Percentiles rank a stretch among this genome's conserved stretches.
phyloP scores from a whole-genome alignment of 2,797 vertebrate genomes.

The Chrosomus eos region DNA sequence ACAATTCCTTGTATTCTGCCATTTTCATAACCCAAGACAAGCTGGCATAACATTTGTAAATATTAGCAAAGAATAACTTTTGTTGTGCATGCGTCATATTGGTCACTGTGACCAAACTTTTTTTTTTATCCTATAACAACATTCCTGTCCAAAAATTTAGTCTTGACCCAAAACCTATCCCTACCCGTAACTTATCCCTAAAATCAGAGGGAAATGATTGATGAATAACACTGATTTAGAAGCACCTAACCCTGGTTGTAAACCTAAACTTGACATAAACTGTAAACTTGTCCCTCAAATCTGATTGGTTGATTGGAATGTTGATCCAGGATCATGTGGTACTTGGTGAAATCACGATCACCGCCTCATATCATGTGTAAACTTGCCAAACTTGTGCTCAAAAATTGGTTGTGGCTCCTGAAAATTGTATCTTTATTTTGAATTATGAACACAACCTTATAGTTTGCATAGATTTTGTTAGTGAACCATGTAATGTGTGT shows the following conservation, averaged over 20 bases:
- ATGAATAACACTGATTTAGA: background rate
- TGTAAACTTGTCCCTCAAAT: background rate
- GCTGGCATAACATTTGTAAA: background rate
- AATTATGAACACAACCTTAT: too few species aligned
- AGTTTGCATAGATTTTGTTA: too few species aligned
- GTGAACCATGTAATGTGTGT: background rate
- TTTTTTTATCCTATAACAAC: background rate
- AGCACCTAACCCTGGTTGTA: background rate
- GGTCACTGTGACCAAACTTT: background rate
- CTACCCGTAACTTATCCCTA: background rate
- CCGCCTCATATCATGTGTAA: background rate
- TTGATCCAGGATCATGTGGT: background rate
- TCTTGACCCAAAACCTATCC: background rate
- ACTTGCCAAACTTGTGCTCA: background rate
- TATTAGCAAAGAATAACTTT: background rate
- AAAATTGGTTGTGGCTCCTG: background rate
- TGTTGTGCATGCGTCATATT: background rate
- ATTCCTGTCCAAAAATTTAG: background rate
- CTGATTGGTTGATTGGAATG: background rate
- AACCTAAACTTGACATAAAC: background rate
- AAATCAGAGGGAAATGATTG: background rate
- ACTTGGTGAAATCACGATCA: background rate
- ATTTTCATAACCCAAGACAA: background rate
- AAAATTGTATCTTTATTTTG: too few species aligned
- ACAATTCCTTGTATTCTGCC: background rate